Base-by-base conservation (phyloP, 2,888 invertebrate species). In the Cactoblastis cactorum region DNA sequence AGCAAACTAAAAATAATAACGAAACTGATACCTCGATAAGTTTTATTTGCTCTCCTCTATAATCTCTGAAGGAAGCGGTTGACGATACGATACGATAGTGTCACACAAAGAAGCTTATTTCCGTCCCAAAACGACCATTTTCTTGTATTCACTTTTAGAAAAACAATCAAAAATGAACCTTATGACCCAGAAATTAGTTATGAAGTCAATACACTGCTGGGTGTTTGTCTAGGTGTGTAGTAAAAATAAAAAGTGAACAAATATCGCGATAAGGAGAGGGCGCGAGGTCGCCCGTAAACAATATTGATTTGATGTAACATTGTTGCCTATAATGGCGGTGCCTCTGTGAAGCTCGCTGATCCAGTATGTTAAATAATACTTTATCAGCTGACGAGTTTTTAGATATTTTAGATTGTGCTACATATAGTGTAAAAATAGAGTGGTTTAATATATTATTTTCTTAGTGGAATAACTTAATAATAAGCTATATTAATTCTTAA, bases 101-200 rank as follows among this genome's bases (percentile, higher is more conserved):
- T 83, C 86, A 76, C 77, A 87, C 88, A 89, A 88, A 87, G 87
- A 74, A 81, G 80, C 85, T 86, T 87, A 87, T 88, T 88, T 89
- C 88, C 88, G 85, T 71, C 81, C 79, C 71, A 65, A 80, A 74
- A 77, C 71, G 69, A 68, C 80, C 69, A 64, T 66, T 69, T 66
- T 69, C 72, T 60, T 65, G 51, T 64, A 69, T 57, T 62, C 51
- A 8, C 4, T 24, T 6, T 11, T 28, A 3, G 22, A 45, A 17
- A 46, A 46, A 34, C 45, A 34, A 22, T 12, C 45, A n/a, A 34
- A 5, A 18, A 14, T 33, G 12, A 34, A 46, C 45, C 33, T 1
- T 46, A 19, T 18, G 17, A 12, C 12, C n/a, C 34, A 17, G 45
- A 33, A 9, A 34, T 46, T 46, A 34, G 45, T 46, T 34, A 46